These are phyloP conservation scores for Drosophila ustulata DNA, from an alignment of 2,888 invertebrate species.

Conservation along the genomic window DNA sequence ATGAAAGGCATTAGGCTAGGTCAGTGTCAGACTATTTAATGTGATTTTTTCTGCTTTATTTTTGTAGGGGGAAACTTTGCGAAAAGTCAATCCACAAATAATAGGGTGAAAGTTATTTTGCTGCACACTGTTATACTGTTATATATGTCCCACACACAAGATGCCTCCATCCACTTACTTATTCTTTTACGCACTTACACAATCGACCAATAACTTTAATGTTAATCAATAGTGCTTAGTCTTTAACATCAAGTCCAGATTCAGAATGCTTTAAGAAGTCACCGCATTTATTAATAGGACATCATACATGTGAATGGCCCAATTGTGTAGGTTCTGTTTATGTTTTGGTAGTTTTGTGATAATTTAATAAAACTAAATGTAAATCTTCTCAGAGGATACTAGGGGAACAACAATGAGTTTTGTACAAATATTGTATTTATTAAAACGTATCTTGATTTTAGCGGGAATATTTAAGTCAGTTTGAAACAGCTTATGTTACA, in stretches of 20 bases:
- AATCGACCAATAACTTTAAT: slow-evolving; percentile 2
- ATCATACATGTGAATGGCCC: no score
- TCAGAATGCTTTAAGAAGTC: neutral
- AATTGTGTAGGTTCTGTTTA: no score
- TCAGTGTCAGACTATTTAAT: slow-evolving; percentile 77
- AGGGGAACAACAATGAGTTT: no score
- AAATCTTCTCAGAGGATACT: no score
- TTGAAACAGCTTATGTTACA: no score
- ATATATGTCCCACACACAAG: neutral
- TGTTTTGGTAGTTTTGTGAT: no score
- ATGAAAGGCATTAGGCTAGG: slow-evolving; percentile 72
- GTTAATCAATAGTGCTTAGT: neutral
- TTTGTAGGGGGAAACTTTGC: slow-evolving; percentile 67
- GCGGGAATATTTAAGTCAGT: no score
- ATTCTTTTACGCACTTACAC: neutral
- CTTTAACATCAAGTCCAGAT: neutral
- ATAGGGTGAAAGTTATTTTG: slow-evolving; percentile 51
- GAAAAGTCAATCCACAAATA: slow-evolving; percentile 46
- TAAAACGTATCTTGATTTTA: no score
- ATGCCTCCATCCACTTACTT: neutral
- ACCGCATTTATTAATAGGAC: neutral
- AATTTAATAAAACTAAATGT: no score
- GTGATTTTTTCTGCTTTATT: slow-evolving; percentile 59
- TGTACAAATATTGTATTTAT: no score
- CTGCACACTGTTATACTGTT: slow-evolving; percentile 6